Evolutionary conservation across 2,888 invertebrate genomes (phyloP).

Genomic region (Conomelus anceps): DNA sequence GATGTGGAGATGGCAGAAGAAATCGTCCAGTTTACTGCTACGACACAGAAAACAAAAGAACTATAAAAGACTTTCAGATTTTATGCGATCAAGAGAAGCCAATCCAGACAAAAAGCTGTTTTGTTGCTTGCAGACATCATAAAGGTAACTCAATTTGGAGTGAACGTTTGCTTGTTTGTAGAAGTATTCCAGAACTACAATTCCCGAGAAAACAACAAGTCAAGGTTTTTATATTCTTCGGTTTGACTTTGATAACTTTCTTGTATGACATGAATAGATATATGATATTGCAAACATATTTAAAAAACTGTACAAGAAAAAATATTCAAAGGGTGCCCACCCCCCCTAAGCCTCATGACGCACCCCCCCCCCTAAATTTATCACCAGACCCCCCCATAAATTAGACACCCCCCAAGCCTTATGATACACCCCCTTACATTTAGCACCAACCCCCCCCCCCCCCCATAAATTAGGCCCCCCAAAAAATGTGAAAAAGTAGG

Average conservation of each 20-base stretch:
- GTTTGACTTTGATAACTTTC: background rate
- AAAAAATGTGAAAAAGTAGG: no score
- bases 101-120: slow-evolving; percentile 35
- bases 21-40: slow-evolving; percentile 37
- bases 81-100: slow-evolving; percentile 36
- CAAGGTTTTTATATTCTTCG: background rate
- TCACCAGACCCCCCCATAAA: no score
- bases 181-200: background rate
- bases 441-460: no score
- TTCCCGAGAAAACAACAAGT: background rate
- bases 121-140: slow-evolving; percentile 38
- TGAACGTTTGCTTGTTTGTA: background rate
- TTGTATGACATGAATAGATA: background rate
- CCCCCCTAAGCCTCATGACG: no score
- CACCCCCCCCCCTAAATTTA: no score
- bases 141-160: slow-evolving; percentile 31
- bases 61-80: slow-evolving; percentile 31
- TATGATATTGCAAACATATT: no score
- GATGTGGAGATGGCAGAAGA: slow-evolving; percentile 37
- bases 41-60: slow-evolving; percentile 33
- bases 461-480: no score
- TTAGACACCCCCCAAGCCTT: no score
- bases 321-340: no score
- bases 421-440: no score
- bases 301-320: no score